Evolutionary conservation across 2,113 vertebrate genomes (phyloP), one percentile per base, ranked within the genome.

Genomic region (Eurypyga helias): DNA sequence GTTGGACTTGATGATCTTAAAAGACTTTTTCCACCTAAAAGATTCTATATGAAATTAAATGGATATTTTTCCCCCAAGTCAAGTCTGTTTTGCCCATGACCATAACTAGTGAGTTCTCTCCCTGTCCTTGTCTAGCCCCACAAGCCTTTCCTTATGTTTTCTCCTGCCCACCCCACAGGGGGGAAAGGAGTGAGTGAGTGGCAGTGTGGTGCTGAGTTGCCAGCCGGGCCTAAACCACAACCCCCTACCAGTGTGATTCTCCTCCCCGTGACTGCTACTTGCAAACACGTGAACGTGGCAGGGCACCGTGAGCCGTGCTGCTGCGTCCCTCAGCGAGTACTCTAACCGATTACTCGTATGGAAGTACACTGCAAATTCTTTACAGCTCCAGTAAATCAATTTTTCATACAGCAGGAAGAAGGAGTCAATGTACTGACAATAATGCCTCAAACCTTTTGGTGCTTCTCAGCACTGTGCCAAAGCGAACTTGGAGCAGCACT

Each of bases 321-420:
- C 69, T n/a, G 51, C 12, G 17, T 18, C 65, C 69, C 60, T 51
- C 55, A 8, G 65, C 1, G 2, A 65, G 25, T 12, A 1, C 82
- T 61, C 33, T 3, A 57, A 66, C 62, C 78, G 71, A 33, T 76
- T 70, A 76, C 57, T 52, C 3, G 0, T 36, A 9, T 36, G 46
- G 41, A 57, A 70, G 77, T 52, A 61, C 76, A 71, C 11, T 18
- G 55, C 66, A 86, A 79, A 46, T 57, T 86, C 93, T 57, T 86
- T 86, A 43, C 80, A 75, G 88, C 80, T 70, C 43, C 46, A 66
- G 71, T n/a, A 75, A 89, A 91, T 89, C 84, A 52, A 18, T 83
- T 91, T 91, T 89, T 62, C 80, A 75, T 79, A 29, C 26, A 38
- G 61, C 46, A 34, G 23, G 61, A 85, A 55, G 66, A 86, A 73